phyloP scores from a whole-genome alignment of 1,140 invertebrate species.

The Pseudomyrmex concolor region DNA sequence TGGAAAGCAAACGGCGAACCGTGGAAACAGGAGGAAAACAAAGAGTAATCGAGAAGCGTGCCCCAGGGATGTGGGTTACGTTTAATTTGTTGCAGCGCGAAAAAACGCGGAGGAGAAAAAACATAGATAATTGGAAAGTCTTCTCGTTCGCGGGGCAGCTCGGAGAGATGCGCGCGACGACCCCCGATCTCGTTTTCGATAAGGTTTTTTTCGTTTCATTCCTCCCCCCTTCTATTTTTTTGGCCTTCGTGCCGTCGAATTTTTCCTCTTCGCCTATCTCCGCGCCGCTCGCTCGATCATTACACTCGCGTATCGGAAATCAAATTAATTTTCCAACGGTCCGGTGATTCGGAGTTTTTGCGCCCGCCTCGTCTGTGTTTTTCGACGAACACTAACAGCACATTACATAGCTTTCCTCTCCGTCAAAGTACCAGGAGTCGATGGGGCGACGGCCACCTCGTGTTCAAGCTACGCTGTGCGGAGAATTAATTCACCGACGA shows the following conservation, averaged over 20 bases:
- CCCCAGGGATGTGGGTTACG: slow-evolving; percentile 73
- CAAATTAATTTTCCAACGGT: slow-evolving; percentile 59
- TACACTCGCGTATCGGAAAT: slow-evolving; percentile 55
- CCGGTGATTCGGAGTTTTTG: slow-evolving; percentile 37
- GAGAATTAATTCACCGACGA: slow-evolving; percentile 61
- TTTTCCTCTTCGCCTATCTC: slow-evolving; percentile 14
- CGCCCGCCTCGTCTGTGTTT: slow-evolving; percentile 28
- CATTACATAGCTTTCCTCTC: neutral
- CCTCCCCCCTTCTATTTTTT: slow-evolving; percentile 1
- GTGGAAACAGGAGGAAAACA: slow-evolving; percentile 70
- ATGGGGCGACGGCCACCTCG: slow-evolving; percentile 21
- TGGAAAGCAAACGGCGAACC: slow-evolving; percentile 68
- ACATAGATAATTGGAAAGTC: slow-evolving; percentile 67
- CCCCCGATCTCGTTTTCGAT: slow-evolving; percentile 56
- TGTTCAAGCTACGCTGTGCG: slow-evolving; percentile 13
- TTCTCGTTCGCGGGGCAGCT: slow-evolving; percentile 58
- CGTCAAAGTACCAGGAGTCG: neutral
- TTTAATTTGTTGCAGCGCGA: slow-evolving; percentile 72
- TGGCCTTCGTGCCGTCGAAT: slow-evolving; percentile 8
- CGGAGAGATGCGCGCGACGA: slow-evolving; percentile 48
- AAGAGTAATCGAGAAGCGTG: slow-evolving; percentile 74
- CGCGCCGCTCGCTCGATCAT: slow-evolving; percentile 20
- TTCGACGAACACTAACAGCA: slow-evolving; percentile 37
- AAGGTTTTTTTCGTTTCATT: slow-evolving; percentile 63
- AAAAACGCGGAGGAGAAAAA: slow-evolving; percentile 65